A percentile compares a stretch with the other conserved stretches of the same genome.
phyloP scores from a whole-genome alignment of 2,113 vertebrate genomes.

The Dipodomys spectabilis region DNA sequence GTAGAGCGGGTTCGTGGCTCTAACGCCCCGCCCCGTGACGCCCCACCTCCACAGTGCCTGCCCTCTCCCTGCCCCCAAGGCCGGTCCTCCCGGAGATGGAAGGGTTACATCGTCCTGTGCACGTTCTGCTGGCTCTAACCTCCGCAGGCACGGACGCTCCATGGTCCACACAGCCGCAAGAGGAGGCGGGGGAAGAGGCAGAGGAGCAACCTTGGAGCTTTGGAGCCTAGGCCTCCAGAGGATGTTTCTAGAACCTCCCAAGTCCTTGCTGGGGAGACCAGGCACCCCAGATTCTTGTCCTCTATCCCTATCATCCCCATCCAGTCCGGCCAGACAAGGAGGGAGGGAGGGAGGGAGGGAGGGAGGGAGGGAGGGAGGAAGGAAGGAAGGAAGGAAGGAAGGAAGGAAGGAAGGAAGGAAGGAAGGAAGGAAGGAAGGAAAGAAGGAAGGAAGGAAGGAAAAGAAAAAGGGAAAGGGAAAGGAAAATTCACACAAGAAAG shows the following conservation, averaged over 20 bases:
- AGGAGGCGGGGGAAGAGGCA: not conserved
- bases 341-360: too few relatives aligned
- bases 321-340: too few relatives aligned
- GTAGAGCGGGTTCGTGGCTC: rapidly evolving
- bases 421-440: rapidly evolving
- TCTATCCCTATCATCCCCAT: not conserved
- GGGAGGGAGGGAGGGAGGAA: too few relatives aligned
- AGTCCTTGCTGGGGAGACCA: constrained; percentile 39
- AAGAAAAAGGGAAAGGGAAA: too few relatives aligned
- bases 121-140: too few relatives aligned
- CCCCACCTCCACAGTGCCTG: too few relatives aligned
- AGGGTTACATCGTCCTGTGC: too few relatives aligned
- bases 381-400: not conserved
- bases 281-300: not conserved
- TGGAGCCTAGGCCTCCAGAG: not conserved
- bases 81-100: too few relatives aligned
- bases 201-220: not conserved
- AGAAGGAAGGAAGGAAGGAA: not conserved
- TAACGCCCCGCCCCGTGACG: not conserved
- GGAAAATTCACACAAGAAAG: constrained; percentile 75
- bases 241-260: constrained; percentile 20
- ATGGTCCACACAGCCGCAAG: not conserved
- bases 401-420: too few relatives aligned
- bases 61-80: too few relatives aligned
- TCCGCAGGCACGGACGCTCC: too few relatives aligned